phyloP scores from a whole-genome alignment of 2,888 invertebrate species.

The Nycteola revayana region DNA sequence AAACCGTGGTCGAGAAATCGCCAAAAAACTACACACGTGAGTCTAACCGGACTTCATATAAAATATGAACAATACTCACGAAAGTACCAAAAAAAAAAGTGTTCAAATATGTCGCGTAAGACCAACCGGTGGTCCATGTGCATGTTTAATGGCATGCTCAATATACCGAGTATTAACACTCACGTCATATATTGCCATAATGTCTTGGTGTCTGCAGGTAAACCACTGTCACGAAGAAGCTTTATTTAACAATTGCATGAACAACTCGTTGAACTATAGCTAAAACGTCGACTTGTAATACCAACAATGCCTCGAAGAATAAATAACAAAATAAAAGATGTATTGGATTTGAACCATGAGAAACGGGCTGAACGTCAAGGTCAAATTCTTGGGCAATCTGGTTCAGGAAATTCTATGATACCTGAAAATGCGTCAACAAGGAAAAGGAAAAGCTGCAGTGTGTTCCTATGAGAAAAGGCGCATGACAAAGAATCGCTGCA shows the following conservation, averaged over 20 bases:
- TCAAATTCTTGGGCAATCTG: slow-evolving; percentile 5
- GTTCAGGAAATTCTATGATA: neutral
- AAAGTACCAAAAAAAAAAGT: no score
- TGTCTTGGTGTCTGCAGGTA: slow-evolving; percentile 4
- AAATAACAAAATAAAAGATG: slow-evolving; percentile 6
- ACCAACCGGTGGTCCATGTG: neutral
- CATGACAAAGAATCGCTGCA: slow-evolving; percentile 9
- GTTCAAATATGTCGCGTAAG: neutral
- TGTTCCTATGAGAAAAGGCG: slow-evolving; percentile 17
- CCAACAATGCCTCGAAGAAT: slow-evolving; percentile 10
- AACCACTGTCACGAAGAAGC: slow-evolving; percentile 7
- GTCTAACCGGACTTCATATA: no score
- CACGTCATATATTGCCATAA: slow-evolving; percentile 1
- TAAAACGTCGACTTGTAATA: slow-evolving; percentile 9
- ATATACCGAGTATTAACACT: neutral
- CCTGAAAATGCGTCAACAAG: slow-evolving; percentile 9
- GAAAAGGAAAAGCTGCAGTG: slow-evolving; percentile 14
- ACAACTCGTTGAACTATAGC: slow-evolving; percentile 10
- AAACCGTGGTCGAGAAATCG: no score
- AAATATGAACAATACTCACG: no score
- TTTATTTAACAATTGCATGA: slow-evolving; percentile 10
- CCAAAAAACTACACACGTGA: no score
- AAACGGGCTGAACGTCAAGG: slow-evolving; percentile 1
- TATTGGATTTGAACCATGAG: slow-evolving; percentile 2
- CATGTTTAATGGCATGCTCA: neutral